Percentiles rank a stretch among this genome's conserved stretches.
phyloP scores from a whole-genome alignment of 1,140 invertebrate genomes.

The Gerris buenoi region DNA sequence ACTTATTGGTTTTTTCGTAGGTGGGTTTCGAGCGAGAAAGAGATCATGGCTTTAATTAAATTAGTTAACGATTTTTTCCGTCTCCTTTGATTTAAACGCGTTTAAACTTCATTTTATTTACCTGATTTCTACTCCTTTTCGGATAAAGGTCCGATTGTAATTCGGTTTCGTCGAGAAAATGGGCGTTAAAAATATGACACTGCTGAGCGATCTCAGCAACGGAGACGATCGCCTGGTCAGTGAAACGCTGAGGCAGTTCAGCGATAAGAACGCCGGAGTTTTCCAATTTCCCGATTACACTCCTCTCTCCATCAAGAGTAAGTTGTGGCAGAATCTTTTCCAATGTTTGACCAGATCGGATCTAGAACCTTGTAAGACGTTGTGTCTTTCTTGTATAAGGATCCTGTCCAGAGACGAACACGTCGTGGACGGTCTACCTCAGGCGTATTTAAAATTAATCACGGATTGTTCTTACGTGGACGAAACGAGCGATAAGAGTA shows the following conservation, averaged over 20 bases:
- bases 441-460: background rate
- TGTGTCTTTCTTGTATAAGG: background rate
- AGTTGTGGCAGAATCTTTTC: background rate
- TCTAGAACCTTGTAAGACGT: background rate
- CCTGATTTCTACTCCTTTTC: no score
- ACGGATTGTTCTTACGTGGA: background rate
- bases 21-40: no score
- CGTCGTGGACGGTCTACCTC: background rate
- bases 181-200: background rate
- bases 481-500: background rate
- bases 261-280: background rate
- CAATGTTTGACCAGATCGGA: background rate
- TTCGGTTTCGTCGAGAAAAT: no score
- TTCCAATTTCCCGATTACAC: background rate
- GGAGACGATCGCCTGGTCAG: background rate
- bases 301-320: background rate
- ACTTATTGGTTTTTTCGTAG: no score
- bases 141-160: no score
- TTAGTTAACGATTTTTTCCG: no score
- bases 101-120: no score
- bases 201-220: background rate
- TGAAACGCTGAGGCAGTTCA: background rate
- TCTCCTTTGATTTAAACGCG: no score
- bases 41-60: no score
- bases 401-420: background rate